These are phyloP conservation scores for Phenganax marumi DNA, from an alignment of 92 coral and sea anemone genomes.

Conservation along the genomic window DNA sequence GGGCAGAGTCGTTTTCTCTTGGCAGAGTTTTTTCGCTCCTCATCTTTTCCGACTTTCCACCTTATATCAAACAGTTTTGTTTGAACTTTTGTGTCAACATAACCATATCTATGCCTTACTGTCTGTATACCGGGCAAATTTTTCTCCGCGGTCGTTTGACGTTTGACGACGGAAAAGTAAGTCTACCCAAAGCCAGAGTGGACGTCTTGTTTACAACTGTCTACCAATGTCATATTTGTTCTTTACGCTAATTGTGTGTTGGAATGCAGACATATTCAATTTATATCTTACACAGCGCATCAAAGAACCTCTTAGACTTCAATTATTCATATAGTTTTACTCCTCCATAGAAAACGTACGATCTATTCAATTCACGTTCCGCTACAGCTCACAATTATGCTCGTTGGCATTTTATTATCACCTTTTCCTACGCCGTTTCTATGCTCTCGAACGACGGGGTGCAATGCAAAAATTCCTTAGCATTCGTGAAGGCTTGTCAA, in stretches of 20 bases:
- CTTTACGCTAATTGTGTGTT: background rate
- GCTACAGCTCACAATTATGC: slow-evolving; percentile 24
- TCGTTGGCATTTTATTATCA: slow-evolving; percentile 4
- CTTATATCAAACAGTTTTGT: too few species aligned
- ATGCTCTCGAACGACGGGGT: slow-evolving; percentile 6
- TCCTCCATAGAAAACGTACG: background rate
- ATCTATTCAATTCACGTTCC: slow-evolving; percentile 35
- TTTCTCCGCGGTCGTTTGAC: too few species aligned
- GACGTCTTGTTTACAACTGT: too few species aligned
- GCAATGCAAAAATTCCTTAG: slow-evolving; percentile 24
- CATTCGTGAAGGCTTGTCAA: background rate
- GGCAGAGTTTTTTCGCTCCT: too few species aligned
- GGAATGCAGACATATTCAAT: slow-evolving; percentile 1
- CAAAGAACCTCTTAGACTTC: background rate
- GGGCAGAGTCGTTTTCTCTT: too few species aligned
- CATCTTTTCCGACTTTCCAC: too few species aligned
- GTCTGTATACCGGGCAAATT: too few species aligned
- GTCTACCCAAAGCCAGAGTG: too few species aligned
- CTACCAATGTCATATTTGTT: too few species aligned
- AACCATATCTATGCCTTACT: too few species aligned
- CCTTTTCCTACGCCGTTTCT: slow-evolving; percentile 24
- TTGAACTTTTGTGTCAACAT: too few species aligned
- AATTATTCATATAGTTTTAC: background rate
- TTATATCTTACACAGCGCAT: background rate
- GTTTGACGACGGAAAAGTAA: too few species aligned